A percentile compares a stretch with the other conserved stretches of the same genome.
phyloP scores from a whole-genome alignment of 2,888 invertebrate genomes.

The Caenorhabditis afra region DNA sequence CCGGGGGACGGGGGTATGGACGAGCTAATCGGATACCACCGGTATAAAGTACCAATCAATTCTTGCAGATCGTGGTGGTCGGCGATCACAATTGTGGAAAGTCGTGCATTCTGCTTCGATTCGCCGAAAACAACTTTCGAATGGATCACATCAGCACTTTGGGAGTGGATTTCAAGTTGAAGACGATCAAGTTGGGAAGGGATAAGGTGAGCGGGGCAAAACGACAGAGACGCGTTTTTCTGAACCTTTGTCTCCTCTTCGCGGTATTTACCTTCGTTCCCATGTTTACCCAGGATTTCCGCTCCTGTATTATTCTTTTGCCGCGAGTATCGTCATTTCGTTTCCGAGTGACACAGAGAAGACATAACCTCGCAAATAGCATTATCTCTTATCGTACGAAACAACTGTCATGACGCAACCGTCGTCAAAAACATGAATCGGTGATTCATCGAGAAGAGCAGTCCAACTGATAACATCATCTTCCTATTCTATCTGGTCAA shows the following conservation, averaged over 20 bases:
- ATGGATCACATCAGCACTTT: constrained; percentile 79
- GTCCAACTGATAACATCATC: constrained; percentile 2
- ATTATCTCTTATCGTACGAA: constrained; percentile 17
- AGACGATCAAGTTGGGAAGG: constrained; percentile 80
- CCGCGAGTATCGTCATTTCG: constrained; percentile 28
- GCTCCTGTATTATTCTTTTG: constrained; percentile 39
- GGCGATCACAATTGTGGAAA: constrained; percentile 81
- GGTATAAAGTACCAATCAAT: constrained; percentile 33
- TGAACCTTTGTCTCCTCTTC: constrained; percentile 37
- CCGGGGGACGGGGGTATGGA: neutral
- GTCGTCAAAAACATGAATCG: constrained; percentile 25
- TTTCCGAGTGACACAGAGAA: constrained; percentile 8
- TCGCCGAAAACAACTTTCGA: constrained; percentile 79
- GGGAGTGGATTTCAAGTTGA: constrained; percentile 81
- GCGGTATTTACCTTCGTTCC: constrained; percentile 32
- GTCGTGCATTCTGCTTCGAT: constrained; percentile 80
- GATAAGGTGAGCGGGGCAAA: constrained; percentile 72
- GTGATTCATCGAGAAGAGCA: constrained; percentile 34
- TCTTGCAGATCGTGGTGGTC: constrained; percentile 72
- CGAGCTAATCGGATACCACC: constrained; percentile 46
- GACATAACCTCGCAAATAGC: constrained; percentile 14
- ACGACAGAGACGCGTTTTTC: constrained; percentile 8
- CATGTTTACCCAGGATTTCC: constrained; percentile 43
- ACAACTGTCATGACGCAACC: constrained; percentile 3
- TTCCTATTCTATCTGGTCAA: constrained; percentile 57